Percentiles rank a stretch among this genome's conserved stretches.
Conservation (phyloP, 1,140 invertebrate genomes). For the Yoshiicerus persimilis region DNA sequence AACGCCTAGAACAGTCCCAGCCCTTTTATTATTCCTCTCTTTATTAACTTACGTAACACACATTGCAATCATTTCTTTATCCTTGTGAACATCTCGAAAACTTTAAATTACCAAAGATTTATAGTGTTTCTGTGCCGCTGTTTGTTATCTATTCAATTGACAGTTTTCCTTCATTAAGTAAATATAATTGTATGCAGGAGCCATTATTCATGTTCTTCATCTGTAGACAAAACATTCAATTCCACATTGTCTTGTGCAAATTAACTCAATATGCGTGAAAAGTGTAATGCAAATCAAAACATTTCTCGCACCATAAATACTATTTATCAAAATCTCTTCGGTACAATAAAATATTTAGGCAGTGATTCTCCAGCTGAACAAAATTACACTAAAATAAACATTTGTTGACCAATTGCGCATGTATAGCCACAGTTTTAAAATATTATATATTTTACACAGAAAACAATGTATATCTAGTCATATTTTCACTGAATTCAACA, state of each 20-base stretch:
- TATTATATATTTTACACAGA: background rate
- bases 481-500: background rate
- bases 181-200: background rate
- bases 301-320: background rate
- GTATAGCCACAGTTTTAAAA: background rate
- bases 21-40: background rate
- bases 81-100: background rate
- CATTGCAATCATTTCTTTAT: background rate
- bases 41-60: background rate
- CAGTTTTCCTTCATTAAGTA: background rate
- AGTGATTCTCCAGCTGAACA: background rate
- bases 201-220: background rate
- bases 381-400: background rate
- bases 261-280: background rate
- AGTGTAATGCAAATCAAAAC: background rate
- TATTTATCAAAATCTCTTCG: background rate
- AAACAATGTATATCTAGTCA: constrained; percentile 1
- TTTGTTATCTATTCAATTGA: background rate
- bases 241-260: background rate
- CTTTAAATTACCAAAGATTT: background rate
- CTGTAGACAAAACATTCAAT: background rate
- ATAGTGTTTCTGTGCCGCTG: background rate
- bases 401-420: background rate
- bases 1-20: background rate
- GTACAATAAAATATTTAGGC: background rate